Base-by-base conservation (phyloP, 1,140 invertebrate species). In the Pseudachorutes palmiensis region DNA sequence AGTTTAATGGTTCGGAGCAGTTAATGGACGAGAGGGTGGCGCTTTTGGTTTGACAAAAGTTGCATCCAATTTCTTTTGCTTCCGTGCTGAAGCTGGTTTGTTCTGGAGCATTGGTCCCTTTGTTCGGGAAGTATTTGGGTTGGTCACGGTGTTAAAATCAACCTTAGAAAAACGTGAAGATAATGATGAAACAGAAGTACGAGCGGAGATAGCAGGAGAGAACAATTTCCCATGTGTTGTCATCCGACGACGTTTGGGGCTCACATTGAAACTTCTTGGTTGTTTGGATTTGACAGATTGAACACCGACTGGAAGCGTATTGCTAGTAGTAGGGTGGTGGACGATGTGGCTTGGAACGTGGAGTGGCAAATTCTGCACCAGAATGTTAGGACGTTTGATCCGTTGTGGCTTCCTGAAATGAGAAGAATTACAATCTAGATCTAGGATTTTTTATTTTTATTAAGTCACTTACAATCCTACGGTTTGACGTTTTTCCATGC, bases 171-270 rank as follows among this genome's bases (percentile, higher is more conserved):
- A n/a, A n/a, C n/a, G n/a, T n/a, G n/a, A n/a, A n/a, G n/a, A n/a
- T 41, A 5, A 9, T 41, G 36, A 5, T 41, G 36, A 41, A 19
- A 41, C 36, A 41, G 36, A 19, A 41, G 5, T 5, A 41, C 36
- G 36, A 41, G 19, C 5, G 19, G 36, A 41, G 19, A 41, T 19
- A 41, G 5, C 19, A 19, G 19, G 5, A 5, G 36, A 9, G 19
- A 19, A 55, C 12, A 24, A 24, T 24, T 55, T 55, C 9, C 9
- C 9, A 22, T 19, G 24, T 14, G 51, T 55, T 14, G 51, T 67
- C 29, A 67, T 67, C 64, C 70, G 51, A 28, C 70, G 48, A n/a
- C 65, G 24, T 31, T 71, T 71, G 1, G 70, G 66, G 33, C 70
- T 68, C 1, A 71, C 59, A 28, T 65, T 65, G 29, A 33, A 61